These are phyloP conservation scores for Microctenopoma stevenorrisi DNA, from an alignment of 2,797 vertebrate genomes.

Conservation along the genomic window DNA sequence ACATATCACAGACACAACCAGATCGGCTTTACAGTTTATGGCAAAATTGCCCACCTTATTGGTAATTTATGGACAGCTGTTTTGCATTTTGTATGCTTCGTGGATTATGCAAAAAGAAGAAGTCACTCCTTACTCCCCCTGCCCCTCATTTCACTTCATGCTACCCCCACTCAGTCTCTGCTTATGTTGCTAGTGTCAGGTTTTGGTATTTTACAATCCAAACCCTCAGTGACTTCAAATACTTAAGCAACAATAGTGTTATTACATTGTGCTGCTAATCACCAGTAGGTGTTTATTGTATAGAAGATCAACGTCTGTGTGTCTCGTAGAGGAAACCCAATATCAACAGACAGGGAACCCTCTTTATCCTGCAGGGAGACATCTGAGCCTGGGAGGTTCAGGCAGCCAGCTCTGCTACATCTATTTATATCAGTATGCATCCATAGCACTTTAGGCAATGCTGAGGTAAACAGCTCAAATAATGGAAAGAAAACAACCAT, in stretches of 20 bases:
- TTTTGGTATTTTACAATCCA: slow-evolving; percentile 37
- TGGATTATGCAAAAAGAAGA: slow-evolving; percentile 56
- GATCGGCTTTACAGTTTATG: slow-evolving; percentile 61
- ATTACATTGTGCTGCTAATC: not conserved
- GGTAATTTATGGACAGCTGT: slow-evolving; percentile 75
- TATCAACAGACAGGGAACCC: slow-evolving; percentile 61
- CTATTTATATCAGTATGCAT: slow-evolving; percentile 67
- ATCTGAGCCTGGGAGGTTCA: slow-evolving; percentile 51
- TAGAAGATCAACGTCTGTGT: slow-evolving; percentile 4
- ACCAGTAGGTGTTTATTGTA: slow-evolving; percentile 10
- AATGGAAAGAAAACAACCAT: slow-evolving; percentile 34
- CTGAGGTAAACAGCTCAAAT: slow-evolving; percentile 37
- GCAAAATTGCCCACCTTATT: slow-evolving; percentile 63
- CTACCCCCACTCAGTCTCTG: slow-evolving; percentile 39
- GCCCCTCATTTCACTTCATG: slow-evolving; percentile 35
- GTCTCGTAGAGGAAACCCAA: slow-evolving; percentile 54
- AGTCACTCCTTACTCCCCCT: slow-evolving; percentile 42
- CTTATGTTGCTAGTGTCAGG: slow-evolving; percentile 40
- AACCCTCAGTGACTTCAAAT: slow-evolving; percentile 17
- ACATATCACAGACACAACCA: slow-evolving; percentile 56
- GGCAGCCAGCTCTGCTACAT: slow-evolving; percentile 35
- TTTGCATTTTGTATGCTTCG: slow-evolving; percentile 77
- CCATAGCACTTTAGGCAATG: slow-evolving; percentile 31
- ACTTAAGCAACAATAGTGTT: slow-evolving; percentile 4
- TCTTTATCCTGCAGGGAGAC: slow-evolving; percentile 58